Evolutionary conservation across 2,888 invertebrate genomes (phyloP).

Genomic region (Adela reaumurella): DNA sequence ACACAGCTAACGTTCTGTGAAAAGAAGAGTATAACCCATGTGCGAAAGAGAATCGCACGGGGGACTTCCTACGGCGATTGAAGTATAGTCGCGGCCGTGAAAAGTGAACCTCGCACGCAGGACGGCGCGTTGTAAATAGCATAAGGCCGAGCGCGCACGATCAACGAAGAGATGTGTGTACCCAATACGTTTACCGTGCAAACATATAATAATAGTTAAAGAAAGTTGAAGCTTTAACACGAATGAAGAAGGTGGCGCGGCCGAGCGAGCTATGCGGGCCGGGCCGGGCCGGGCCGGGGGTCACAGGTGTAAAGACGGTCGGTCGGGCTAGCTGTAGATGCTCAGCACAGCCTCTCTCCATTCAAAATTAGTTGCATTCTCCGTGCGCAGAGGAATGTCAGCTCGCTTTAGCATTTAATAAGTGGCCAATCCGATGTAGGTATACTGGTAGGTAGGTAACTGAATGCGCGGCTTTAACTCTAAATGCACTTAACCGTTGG

Average conservation of each 20-base stretch:
- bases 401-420: neutral
- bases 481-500: neutral
- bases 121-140: slow-evolving; percentile 22
- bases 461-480: too few relatives aligned
- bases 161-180: slow-evolving; percentile 29
- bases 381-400: neutral
- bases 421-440: neutral
- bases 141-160: slow-evolving; percentile 15
- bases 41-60: too few relatives aligned
- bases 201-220: too few relatives aligned
- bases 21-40: too few relatives aligned
- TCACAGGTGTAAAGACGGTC: slow-evolving; percentile 14
- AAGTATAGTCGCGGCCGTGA: slow-evolving; percentile 30
- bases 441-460: too few relatives aligned
- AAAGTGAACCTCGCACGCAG: slow-evolving; percentile 24
- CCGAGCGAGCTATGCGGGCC: slow-evolving; percentile 16
- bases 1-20: too few relatives aligned
- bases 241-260: slow-evolving; percentile 28
- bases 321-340: neutral
- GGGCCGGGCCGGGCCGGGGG: slow-evolving; percentile 50
- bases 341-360: slow-evolving; percentile 41
- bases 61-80: too few relatives aligned
- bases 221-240: slow-evolving; percentile 54
- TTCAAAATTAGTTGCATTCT: slow-evolving; percentile 55
- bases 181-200: slow-evolving; percentile 45